Evolutionary conservation across 2,113 vertebrate genomes (phyloP).

Genomic region (Bos taurus): ARS-UCD2.0 NC_037348.1:5912501-5913000

Average conservation of each 20-base stretch:
- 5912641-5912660: not conserved
- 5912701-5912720: not conserved
- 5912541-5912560: not conserved
- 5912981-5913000: not conserved
- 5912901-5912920: not conserved
- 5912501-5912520: not conserved
- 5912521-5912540: not conserved
- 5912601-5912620: not conserved
- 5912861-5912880: not conserved
- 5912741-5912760: not conserved
- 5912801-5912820: not conserved
- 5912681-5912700: not conserved
- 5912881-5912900: not conserved
- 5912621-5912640: not conserved
- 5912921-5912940: not conserved
- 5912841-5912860: not conserved
- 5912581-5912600: not conserved
- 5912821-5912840: not conserved
- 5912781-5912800: not conserved
- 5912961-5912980: not conserved
- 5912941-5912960: not conserved
- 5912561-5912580: not conserved
- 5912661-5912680: not conserved
- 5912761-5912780: not conserved
- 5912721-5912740: not conserved